Evolutionary conservation across 2,888 invertebrate species (phyloP).

Genomic region (Acanthococcus lagerstroemiae): DNA sequence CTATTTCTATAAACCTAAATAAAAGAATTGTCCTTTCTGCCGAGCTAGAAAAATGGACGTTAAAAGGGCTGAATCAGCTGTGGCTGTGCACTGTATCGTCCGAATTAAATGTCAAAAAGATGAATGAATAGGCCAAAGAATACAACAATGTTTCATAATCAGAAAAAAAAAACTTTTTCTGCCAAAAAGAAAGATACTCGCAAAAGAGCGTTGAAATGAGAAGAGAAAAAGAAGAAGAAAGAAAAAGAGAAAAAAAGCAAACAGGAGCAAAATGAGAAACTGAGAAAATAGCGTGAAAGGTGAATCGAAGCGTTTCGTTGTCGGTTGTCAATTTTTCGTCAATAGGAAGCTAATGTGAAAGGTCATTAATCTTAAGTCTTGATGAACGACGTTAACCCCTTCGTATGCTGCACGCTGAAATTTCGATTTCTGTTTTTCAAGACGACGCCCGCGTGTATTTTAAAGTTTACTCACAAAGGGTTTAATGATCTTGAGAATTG

Average conservation of each 20-base stretch:
- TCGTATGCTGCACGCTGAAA: not conserved
- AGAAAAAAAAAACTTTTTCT: too few species aligned
- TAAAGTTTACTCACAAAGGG: not conserved
- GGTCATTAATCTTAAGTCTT: conserved; percentile 28
- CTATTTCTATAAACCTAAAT: too few species aligned
- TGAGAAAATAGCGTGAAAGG: not conserved
- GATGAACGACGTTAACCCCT: conserved; percentile 30
- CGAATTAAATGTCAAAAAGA: too few species aligned
- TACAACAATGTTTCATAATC: too few species aligned
- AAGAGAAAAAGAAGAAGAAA: not conserved
- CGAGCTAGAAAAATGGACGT: too few species aligned
- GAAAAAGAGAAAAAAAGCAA: not conserved
- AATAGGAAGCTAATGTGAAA: conserved; percentile 29
- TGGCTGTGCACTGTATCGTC: too few species aligned
- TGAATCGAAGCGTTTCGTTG: conserved; percentile 11
- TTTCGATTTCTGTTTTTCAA: not conserved
- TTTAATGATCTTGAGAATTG: not conserved
- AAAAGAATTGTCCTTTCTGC: too few species aligned
- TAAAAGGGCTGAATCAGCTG: too few species aligned
- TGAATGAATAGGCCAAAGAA: too few species aligned
- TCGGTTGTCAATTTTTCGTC: conserved; percentile 25
- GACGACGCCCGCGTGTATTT: not conserved
- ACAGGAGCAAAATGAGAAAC: not conserved
- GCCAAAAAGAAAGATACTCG: too few species aligned
- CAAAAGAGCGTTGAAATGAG: too few species aligned